Percentiles rank a stretch among this genome's conserved stretches.
Evolutionary conservation across 2,797 vertebrate species (phyloP).

Genomic region (Lepilemur ruficaudatus): DNA sequence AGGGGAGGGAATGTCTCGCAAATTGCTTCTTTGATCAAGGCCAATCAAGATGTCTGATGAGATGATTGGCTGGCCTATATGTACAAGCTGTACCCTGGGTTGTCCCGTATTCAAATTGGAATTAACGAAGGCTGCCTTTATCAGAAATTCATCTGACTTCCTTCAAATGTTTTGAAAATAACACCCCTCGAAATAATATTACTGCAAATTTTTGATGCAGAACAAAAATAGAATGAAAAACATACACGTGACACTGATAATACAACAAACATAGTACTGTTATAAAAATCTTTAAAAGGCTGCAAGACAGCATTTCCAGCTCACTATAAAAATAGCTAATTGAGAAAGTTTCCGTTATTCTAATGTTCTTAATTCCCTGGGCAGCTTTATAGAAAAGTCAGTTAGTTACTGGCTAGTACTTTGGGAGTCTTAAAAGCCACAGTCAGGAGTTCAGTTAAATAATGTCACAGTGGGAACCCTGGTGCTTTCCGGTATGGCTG

Average conservation of each 20-base stretch:
- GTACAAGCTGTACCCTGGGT: neutral
- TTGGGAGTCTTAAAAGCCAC: conserved; percentile 57
- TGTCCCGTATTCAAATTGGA: neutral
- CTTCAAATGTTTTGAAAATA: conserved; percentile 49
- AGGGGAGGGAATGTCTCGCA: conserved; percentile 35
- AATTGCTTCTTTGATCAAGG: conserved; percentile 79
- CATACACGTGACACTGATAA: neutral
- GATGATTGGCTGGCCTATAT: conserved; percentile 44
- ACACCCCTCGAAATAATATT: conserved; percentile 51
- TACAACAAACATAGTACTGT: conserved; percentile 21
- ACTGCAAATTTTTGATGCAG: conserved; percentile 48
- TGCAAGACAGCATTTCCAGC: conserved; percentile 6
- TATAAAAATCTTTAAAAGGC: conserved; percentile 46
- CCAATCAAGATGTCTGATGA: conserved; percentile 68
- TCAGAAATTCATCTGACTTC: conserved; percentile 39
- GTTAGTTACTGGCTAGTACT: conserved; percentile 62
- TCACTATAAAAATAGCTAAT: conserved; percentile 65
- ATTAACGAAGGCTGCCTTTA: conserved; percentile 37
- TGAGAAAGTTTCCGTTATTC: conserved; percentile 55
- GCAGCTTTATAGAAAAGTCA: conserved; percentile 59
- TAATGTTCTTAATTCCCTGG: conserved; percentile 53
- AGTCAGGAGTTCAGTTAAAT: conserved; percentile 27
- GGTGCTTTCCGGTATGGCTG: neutral
- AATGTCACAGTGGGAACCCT: conserved; percentile 33
- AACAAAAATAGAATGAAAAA: conserved; percentile 66